Evolutionary conservation across 2,888 invertebrate species (phyloP).

Genomic region (Acanthosoma haemorrhoidale): DNA sequence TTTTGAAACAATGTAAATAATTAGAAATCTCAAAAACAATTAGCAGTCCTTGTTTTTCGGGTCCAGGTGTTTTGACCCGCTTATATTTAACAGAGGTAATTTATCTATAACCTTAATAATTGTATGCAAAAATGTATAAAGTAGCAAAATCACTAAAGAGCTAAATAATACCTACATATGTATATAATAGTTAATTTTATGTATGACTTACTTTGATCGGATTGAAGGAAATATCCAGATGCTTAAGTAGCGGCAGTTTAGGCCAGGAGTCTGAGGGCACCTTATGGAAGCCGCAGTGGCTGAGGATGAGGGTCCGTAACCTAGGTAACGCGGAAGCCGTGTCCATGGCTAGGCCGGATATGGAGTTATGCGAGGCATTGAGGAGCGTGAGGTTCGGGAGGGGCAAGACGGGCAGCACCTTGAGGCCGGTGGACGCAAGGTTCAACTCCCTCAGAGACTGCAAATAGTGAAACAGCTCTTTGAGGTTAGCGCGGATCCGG

Average conservation of each 20-base stretch:
- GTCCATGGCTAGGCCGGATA: slow-evolving; percentile 63
- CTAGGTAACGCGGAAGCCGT: slow-evolving; percentile 55
- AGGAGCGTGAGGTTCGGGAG: slow-evolving; percentile 71
- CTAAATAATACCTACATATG: not conserved
- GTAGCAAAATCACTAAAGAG: not conserved
- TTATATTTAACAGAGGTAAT: too few relatives aligned
- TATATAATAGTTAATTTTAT: not conserved
- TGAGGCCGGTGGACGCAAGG: slow-evolving; percentile 70
- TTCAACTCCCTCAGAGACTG: slow-evolving; percentile 73
- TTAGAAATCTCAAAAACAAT: too few relatives aligned
- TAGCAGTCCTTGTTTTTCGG: too few relatives aligned
- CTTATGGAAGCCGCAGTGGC: slow-evolving; percentile 68
- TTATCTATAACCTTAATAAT: too few relatives aligned
- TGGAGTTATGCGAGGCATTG: slow-evolving; percentile 72
- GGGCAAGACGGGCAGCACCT: slow-evolving; percentile 66
- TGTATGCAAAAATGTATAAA: too few relatives aligned
- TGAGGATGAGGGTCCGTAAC: slow-evolving; percentile 67
- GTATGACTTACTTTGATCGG: slow-evolving; percentile 57
- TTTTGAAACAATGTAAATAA: too few relatives aligned
- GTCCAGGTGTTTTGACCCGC: too few relatives aligned
- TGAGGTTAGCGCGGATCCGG: slow-evolving; percentile 75
- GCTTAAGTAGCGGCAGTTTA: slow-evolving; percentile 63
- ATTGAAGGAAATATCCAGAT: slow-evolving; percentile 75
- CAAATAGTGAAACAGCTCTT: slow-evolving; percentile 81
- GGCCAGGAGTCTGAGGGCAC: slow-evolving; percentile 71